These are phyloP conservation scores for Microtus pennsylvanicus DNA, from an alignment of 2,113 vertebrate genomes.

Conservation along the genomic window DNA sequence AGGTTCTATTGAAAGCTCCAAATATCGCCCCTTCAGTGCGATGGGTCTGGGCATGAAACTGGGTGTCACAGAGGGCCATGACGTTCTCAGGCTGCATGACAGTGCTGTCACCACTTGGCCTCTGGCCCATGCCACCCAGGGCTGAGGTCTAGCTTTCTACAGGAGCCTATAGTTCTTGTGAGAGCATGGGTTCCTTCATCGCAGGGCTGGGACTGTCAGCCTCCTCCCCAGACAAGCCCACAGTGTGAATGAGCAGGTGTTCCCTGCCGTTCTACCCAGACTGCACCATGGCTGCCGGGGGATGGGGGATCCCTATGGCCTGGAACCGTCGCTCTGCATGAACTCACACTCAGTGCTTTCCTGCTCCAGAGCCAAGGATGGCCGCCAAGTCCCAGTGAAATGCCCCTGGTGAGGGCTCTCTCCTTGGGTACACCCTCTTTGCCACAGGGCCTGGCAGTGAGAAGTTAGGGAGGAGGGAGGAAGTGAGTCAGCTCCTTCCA, in stretches of 20 bases:
- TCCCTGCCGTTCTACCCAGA: neutral
- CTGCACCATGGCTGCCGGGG: neutral
- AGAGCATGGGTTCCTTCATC: neutral
- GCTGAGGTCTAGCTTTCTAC: conserved; percentile 39
- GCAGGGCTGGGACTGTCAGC: neutral
- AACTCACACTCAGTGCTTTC: neutral
- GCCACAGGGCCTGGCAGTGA: conserved; percentile 55
- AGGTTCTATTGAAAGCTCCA: neutral
- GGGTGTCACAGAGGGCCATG: conserved; percentile 4
- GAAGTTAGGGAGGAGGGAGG: conserved; percentile 52
- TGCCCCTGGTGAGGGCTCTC: neutral
- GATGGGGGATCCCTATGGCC: neutral
- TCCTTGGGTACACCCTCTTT: conserved; percentile 11
- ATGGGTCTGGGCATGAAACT: conserved; percentile 22
- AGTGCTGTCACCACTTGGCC: conserved; percentile 64
- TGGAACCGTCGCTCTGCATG: neutral
- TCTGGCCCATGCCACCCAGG: conserved; percentile 61
- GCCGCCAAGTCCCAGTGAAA: neutral
- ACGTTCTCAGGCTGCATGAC: conserved; percentile 36
- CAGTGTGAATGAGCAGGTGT: neutral
- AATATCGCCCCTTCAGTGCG: neutral
- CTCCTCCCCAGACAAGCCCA: neutral
- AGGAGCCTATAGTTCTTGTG: conserved; percentile 46
- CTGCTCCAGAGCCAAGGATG: neutral
- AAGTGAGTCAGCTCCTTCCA: conserved; percentile 80